Percentiles rank a stretch among this genome's conserved stretches.
Conservation (phyloP, 2,113 vertebrate species). For the Anseranas semipalmata region DNA sequence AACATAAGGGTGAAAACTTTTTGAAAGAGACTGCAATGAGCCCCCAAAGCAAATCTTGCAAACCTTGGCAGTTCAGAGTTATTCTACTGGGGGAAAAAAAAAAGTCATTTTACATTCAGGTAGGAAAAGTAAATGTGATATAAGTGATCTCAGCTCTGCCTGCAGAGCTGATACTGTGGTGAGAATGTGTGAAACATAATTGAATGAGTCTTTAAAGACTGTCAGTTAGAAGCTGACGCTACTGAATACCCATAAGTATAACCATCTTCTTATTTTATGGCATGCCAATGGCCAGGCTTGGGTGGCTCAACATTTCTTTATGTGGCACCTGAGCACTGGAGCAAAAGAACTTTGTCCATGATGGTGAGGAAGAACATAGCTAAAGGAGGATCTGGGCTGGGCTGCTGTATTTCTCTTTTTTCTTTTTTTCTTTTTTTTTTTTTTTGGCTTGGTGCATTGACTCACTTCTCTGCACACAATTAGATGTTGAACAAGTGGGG, state of each 20-base stretch:
- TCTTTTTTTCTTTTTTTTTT: neutral
- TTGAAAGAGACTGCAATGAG: constrained; percentile 13
- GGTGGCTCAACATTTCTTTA: neutral
- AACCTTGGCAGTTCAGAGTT: neutral
- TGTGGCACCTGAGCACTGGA: neutral
- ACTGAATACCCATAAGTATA: neutral
- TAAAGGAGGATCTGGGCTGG: neutral
- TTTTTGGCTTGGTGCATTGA: neutral
- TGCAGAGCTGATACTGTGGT: neutral
- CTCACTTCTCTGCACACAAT: rapidly evolving
- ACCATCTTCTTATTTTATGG: neutral
- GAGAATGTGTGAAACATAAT: neutral
- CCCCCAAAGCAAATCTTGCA: neutral
- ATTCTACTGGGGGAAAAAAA: neutral
- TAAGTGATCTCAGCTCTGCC: neutral
- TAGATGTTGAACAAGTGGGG: rapidly evolving
- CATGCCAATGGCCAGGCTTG: neutral
- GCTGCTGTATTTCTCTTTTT: neutral
- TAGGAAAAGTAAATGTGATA: neutral
- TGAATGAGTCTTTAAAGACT: constrained; percentile 12
- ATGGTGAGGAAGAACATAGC: neutral
- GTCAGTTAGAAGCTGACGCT: neutral
- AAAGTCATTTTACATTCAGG: neutral
- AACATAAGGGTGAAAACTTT: neutral
- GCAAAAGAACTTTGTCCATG: neutral